Evolutionary conservation across 2,797 vertebrate species (phyloP).

Genomic region (Sciurus vulgaris): DNA sequence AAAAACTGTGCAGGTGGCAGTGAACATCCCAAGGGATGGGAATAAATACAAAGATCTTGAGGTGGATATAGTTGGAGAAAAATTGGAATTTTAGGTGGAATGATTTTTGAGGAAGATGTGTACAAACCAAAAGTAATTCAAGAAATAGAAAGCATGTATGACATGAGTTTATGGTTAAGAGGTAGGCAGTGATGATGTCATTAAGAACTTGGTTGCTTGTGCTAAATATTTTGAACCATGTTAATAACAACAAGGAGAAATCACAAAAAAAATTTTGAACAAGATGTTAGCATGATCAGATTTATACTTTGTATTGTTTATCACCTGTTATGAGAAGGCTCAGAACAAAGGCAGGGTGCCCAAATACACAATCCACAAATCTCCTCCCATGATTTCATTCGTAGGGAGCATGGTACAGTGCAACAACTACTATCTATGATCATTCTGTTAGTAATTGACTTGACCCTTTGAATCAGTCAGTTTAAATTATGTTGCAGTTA

Average conservation of each 20-base stretch:
- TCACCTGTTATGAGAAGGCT: background rate
- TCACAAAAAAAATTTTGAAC: constrained; percentile 38
- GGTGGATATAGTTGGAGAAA: background rate
- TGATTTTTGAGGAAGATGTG: background rate
- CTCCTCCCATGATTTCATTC: background rate
- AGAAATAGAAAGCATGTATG: background rate
- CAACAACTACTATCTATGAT: background rate
- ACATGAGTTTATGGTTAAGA: constrained; percentile 25
- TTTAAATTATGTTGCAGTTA: background rate
- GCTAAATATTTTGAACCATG: constrained; percentile 12
- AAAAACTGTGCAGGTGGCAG: background rate
- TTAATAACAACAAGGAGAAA: background rate
- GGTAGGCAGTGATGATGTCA: background rate
- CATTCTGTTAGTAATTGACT: background rate
- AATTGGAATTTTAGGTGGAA: background rate
- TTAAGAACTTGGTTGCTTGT: constrained; percentile 8
- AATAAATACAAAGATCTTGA: background rate
- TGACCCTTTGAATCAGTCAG: background rate
- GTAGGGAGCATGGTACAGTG: background rate
- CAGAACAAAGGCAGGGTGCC: background rate
- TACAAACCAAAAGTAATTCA: constrained; percentile 33
- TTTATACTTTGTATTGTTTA: constrained; percentile 14
- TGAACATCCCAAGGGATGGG: background rate
- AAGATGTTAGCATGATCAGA: background rate
- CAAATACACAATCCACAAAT: background rate